These are phyloP conservation scores for Luperina nickerlii DNA, from an alignment of 2,888 invertebrate genomes.

Conservation along the genomic window DNA sequence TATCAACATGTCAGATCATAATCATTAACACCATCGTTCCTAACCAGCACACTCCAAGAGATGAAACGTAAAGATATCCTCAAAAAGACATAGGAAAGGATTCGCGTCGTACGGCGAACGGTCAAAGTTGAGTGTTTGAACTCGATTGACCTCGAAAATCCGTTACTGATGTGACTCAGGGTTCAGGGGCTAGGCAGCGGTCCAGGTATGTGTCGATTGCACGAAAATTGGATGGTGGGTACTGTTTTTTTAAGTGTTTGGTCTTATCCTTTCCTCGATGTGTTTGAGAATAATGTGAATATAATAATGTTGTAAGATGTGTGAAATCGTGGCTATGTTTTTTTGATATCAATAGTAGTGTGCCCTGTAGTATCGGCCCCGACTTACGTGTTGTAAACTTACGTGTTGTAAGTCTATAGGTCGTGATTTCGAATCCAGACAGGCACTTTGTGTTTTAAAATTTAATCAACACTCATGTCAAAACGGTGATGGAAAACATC, in stretches of 20 bases:
- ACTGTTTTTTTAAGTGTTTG: constrained; percentile 1
- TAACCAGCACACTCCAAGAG: constrained; percentile 56
- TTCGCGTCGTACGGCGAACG: constrained; percentile 71
- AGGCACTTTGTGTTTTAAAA: not conserved
- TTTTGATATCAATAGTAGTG: not conserved
- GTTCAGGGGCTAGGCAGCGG: constrained; percentile 53
- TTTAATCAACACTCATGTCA: not conserved
- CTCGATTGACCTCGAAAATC: constrained; percentile 83
- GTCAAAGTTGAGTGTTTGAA: constrained; percentile 87
- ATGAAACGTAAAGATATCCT: constrained; percentile 56
- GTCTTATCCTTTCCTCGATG: not conserved
- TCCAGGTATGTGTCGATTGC: constrained; percentile 39
- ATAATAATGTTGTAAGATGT: not conserved
- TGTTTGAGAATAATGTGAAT: not conserved
- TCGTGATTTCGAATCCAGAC: not conserved
- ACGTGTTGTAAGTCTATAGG: not conserved
- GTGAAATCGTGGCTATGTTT: not conserved
- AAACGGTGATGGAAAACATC: not conserved
- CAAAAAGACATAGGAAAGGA: constrained; percentile 52
- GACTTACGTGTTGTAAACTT: not conserved
- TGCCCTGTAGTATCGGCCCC: not conserved
- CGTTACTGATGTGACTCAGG: constrained; percentile 60
- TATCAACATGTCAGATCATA: constrained; percentile 44
- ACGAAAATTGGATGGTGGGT: constrained; percentile 20
- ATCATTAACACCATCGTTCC: constrained; percentile 57